Evolutionary conservation across 2,113 vertebrate genomes (phyloP).

Genomic region (Tauraco erythrolophus): DNA sequence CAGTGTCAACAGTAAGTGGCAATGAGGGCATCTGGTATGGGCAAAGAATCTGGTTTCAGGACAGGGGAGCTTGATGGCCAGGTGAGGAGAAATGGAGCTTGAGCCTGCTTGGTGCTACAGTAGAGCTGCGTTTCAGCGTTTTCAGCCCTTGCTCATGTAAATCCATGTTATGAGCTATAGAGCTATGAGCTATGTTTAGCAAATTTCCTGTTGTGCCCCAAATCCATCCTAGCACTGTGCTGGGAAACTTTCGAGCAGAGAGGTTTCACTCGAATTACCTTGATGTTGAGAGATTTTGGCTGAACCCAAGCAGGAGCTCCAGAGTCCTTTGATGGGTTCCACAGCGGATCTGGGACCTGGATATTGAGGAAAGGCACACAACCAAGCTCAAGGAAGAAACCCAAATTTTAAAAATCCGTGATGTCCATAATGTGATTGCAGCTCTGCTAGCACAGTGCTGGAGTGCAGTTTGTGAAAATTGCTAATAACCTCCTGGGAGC

Average conservation of each 20-base stretch:
- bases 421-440: background rate
- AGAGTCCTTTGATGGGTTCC: background rate
- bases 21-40: background rate
- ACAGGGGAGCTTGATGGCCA: background rate
- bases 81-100: accelerated
- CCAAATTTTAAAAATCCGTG: background rate
- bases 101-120: background rate
- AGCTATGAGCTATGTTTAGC: background rate
- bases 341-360: background rate
- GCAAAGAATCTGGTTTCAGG: background rate
- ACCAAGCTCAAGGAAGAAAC: background rate
- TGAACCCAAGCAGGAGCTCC: background rate
- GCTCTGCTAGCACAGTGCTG: background rate
- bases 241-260: background rate
- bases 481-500: background rate
- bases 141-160: background rate
- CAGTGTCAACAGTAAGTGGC: conserved; percentile 75
- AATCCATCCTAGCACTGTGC: background rate
- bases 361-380: background rate
- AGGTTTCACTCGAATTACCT: background rate
- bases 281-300: background rate
- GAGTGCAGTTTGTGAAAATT: background rate
- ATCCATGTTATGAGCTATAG: background rate
- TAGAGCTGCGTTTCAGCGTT: background rate
- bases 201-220: background rate